Base-by-base conservation (phyloP, 2,888 invertebrate species). In the Ecliptopera silaceata region DNA sequence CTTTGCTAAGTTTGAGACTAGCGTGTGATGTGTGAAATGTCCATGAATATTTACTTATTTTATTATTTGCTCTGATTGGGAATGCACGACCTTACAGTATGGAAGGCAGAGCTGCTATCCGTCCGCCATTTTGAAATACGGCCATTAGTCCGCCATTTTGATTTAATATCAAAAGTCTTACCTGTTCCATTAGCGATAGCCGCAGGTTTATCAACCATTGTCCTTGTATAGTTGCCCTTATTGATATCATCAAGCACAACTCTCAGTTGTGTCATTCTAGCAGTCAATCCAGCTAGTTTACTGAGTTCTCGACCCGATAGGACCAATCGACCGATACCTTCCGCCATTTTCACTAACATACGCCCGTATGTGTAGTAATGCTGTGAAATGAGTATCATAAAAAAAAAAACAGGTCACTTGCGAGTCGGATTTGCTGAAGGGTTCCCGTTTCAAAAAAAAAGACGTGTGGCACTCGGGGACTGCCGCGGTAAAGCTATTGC, bases 321-420 rank as follows among this genome's bases (percentile, higher is more conserved):
- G 1, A 99, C 98, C 43, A 99, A 92, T 36, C 99, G 93, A 0
- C 99, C 99, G 71, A 99, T 97, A 2, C 99, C 99, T 85, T 99
- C 98, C 2, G 99, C 99, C 91, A 99, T 93, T 77, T 98, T 98
- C 5, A 98, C 95, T 75, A 98, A 87, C 98, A 98, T 98, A 34
- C 99, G 93, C 0, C 99, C 99, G 88, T 97, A 98, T 13, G 97
- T 97, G 88, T 99, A 99, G 83, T 99, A 99, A 68, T 96, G 94
- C 95, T 96, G 78, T 2, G 15, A 44, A 36, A 15, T 36, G 2
- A 36, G 15, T 13, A 5, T 4, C 29, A 29, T 8, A 20, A 20
- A 20, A 20, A 3, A 3, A 20, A 20, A 20, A 20, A 20, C 4
- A 3, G 20, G 4, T 3, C 2, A 20, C n/a, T n/a, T n/a, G n/a